A percentile compares a stretch with the other conserved stretches of the same genome.
Evolutionary conservation across 2,113 vertebrate species (phyloP).

Genomic region (Circaetus gallicus): DNA sequence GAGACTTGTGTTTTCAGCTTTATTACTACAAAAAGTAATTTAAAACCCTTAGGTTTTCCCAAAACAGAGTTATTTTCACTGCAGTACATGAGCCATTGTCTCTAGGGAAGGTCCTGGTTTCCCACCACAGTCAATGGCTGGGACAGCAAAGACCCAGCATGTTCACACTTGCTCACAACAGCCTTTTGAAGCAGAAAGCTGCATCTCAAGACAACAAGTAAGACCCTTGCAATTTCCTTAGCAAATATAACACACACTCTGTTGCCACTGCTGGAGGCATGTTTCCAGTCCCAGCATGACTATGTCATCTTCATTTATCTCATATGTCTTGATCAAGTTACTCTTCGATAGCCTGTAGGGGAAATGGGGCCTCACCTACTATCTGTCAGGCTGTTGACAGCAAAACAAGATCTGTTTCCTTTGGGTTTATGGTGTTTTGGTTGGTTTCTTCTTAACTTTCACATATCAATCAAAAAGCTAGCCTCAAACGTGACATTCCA

Average conservation of each 20-base stretch:
- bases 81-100: neutral
- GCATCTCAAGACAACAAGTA: neutral
- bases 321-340: conserved; percentile 5
- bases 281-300: conserved; percentile 53
- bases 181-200: conserved; percentile 1
- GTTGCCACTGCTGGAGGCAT: neutral
- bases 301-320: conserved; percentile 39
- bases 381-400: conserved; percentile 35
- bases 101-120: neutral
- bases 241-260: neutral
- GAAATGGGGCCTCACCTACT: neutral
- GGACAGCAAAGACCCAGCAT: neutral
- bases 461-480: neutral
- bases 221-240: neutral
- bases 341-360: neutral
- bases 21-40: neutral
- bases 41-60: neutral
- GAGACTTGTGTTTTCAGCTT: neutral
- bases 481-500: neutral
- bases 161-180: conserved; percentile 10
- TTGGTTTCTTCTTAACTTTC: conserved; percentile 5
- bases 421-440: neutral
- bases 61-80: neutral
- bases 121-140: neutral
- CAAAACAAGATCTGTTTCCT: conserved; percentile 41